phyloP scores from a whole-genome alignment of 2,797 vertebrate genomes.

The Tachyglossus aculeatus region DNA sequence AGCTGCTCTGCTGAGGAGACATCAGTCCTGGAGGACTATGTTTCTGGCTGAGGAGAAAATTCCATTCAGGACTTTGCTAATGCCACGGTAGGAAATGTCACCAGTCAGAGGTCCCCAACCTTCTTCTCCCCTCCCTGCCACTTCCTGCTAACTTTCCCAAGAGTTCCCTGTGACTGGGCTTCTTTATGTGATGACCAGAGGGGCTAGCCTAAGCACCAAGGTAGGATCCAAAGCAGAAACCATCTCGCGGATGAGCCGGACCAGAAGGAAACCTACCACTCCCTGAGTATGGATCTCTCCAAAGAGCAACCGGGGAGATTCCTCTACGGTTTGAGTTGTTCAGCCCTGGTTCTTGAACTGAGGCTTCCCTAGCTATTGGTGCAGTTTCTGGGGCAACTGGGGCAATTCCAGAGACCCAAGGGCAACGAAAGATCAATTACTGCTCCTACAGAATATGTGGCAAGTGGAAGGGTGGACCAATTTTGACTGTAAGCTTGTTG shows the following conservation, averaged over 20 bases:
- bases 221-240: too few relatives aligned
- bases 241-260: too few relatives aligned
- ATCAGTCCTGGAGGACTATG: too few relatives aligned
- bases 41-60: too few relatives aligned
- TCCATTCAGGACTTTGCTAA: too few relatives aligned
- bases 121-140: background rate
- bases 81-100: too few relatives aligned
- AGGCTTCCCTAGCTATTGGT: slow-evolving; percentile 36
- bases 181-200: background rate
- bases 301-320: slow-evolving; percentile 25
- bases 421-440: background rate
- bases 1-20: too few relatives aligned
- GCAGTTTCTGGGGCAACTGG: slow-evolving; percentile 20
- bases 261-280: background rate
- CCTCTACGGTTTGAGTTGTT: background rate
- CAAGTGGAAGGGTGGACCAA: too few relatives aligned
- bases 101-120: background rate
- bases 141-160: background rate
- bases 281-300: slow-evolving; percentile 17
- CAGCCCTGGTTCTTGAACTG: background rate
- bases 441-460: background rate
- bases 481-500: too few relatives aligned
- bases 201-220: background rate
- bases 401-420: slow-evolving; percentile 3
- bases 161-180: slow-evolving; percentile 29